Conservation (phyloP, 2,888 invertebrate genomes). For the Malachius bipustulatus region DNA sequence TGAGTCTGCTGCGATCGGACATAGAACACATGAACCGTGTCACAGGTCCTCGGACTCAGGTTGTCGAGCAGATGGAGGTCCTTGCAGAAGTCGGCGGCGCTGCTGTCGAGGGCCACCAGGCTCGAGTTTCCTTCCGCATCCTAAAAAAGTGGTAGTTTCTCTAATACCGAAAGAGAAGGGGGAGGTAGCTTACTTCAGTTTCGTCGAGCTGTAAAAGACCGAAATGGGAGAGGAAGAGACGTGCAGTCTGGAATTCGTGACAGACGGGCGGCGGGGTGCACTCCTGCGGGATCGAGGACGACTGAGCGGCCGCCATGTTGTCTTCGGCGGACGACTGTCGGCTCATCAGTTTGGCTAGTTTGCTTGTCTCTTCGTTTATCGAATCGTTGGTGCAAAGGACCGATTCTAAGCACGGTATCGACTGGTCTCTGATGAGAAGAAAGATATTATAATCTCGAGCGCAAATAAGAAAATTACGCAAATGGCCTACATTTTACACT, state of each 20-base stretch:
- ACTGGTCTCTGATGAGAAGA: conserved; percentile 63
- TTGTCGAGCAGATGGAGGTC: conserved; percentile 78
- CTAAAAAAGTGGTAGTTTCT: too few species aligned
- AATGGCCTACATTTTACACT: conserved; percentile 62
- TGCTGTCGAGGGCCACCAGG: conserved; percentile 60
- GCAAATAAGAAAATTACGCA: too few species aligned
- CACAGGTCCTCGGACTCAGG: conserved; percentile 74
- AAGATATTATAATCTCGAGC: neutral
- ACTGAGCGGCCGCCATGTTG: conserved; percentile 25
- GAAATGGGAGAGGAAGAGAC: conserved; percentile 90
- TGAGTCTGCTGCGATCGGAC: conserved; percentile 74
- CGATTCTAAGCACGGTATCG: conserved; percentile 78
- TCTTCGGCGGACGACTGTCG: conserved; percentile 47
- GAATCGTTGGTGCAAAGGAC: conserved; percentile 48
- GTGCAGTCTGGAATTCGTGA: conserved; percentile 89
- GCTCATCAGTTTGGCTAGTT: conserved; percentile 60
- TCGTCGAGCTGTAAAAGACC: conserved; percentile 66
- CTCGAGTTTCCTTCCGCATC: conserved; percentile 37
- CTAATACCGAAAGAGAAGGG: conserved; percentile 1
- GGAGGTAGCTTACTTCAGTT: conserved; percentile 21
- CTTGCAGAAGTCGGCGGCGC: conserved; percentile 55
- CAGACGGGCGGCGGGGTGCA: conserved; percentile 70
- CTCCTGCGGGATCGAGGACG: conserved; percentile 41
- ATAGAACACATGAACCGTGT: conserved; percentile 91
- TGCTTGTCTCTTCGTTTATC: conserved; percentile 42